phyloP scores from a whole-genome alignment of 2,888 invertebrate genomes.

The Nomada fucata region DNA sequence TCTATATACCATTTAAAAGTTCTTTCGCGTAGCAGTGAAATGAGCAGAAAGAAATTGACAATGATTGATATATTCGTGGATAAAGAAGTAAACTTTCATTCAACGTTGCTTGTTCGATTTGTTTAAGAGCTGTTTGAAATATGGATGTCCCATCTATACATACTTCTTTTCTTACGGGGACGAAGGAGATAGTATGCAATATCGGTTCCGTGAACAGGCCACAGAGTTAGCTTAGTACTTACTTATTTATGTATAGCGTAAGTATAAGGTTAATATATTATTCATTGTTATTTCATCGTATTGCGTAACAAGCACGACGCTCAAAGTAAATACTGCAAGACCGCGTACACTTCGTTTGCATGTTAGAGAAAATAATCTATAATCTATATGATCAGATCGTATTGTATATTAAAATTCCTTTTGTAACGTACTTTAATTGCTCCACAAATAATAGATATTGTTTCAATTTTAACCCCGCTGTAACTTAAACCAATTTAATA shows the following conservation, averaged over 20 bases:
- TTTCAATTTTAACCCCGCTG: too few species aligned
- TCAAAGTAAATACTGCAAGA: conserved; percentile 1
- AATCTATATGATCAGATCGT: not conserved
- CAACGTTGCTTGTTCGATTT: not conserved
- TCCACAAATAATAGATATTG: too few species aligned
- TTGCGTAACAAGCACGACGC: not conserved
- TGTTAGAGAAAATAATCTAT: not conserved
- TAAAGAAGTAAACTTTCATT: not conserved
- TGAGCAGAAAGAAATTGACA: not conserved
- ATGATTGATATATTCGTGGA: not conserved
- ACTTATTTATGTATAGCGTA: not conserved
- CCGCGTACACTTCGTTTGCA: not conserved
- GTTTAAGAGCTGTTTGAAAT: not conserved
- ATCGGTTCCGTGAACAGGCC: not conserved
- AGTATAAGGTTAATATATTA: too few species aligned
- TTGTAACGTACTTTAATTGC: too few species aligned
- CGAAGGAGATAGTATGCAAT: not conserved
- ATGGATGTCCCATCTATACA: not conserved
- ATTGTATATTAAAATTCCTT: too few species aligned
- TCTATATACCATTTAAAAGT: not conserved
- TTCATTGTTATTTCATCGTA: too few species aligned
- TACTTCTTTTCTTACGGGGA: not conserved
- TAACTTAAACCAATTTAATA: too few species aligned
- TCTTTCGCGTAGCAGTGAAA: not conserved
- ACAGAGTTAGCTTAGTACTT: not conserved